Conservation (phyloP, 2,797 vertebrate genomes). For the Anolis apletophallus region DNA sequence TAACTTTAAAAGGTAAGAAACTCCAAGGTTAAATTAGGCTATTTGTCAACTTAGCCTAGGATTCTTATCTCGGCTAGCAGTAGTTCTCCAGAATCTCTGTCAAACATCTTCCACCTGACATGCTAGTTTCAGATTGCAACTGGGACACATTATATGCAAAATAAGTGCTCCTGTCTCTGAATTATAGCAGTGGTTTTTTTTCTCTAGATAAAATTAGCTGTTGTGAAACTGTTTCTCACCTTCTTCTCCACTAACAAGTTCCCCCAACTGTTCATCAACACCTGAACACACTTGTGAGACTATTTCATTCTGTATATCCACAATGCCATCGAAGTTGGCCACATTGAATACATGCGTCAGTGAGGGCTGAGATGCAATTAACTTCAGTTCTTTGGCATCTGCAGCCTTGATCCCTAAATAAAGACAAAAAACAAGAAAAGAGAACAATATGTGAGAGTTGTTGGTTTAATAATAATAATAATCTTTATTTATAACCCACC, state of each 20-base stretch:
- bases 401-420: constrained; percentile 89
- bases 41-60: no score
- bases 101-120: neutral
- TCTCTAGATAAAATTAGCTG: neutral
- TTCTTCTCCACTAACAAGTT: constrained; percentile 92
- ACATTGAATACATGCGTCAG: constrained; percentile 85
- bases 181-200: neutral
- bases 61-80: neutral
- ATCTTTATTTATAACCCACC: no score
- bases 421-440: neutral
- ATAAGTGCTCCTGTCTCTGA: neutral
- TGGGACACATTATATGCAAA: neutral
- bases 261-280: constrained; percentile 89
- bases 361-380: constrained; percentile 89
- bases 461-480: no score
- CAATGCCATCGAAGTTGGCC: constrained; percentile 87
- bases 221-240: constrained; percentile 76
- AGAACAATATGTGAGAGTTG: neutral
- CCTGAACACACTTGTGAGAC: constrained; percentile 87
- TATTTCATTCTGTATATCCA: constrained; percentile 86
- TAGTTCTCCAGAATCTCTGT: neutral
- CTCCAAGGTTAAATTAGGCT: neutral
- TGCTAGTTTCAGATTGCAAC: neutral
- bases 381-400: constrained; percentile 88
- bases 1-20: neutral